Base-by-base conservation (phyloP, 2,797 vertebrate genomes). In the Acridotheres tristis region DNA sequence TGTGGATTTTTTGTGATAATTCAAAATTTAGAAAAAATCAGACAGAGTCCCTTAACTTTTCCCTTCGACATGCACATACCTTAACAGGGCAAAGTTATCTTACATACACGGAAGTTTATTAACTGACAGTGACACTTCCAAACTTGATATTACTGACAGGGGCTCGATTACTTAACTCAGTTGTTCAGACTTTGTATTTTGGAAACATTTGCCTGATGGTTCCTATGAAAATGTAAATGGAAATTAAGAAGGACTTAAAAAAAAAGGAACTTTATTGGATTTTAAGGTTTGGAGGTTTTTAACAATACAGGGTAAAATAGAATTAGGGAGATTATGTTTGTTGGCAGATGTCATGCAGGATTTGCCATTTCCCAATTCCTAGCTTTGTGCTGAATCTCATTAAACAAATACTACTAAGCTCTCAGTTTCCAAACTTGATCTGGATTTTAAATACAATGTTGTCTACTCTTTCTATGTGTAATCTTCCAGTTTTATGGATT, bases 141-240 rank as follows among this genome's bases (percentile, higher is more conserved):
- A 95, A 84, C 29, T 32, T 76, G 47, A 87, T 95, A 29, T 66
- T 94, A 61, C 73, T 92, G 83, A 88, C 66, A 91, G 26, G 23
- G 45, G 5, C 27, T 96, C 93, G 93, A 89, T 94, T 94, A 89
- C 62, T 96, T 96, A 94, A 96, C 94, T 96, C 80, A 85, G 1
- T 97, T 93, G 38, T 96, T 88, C 78, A 93, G 45, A 93, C 26
- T 42, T 75, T 10, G 27, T 48, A 53, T 87, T 77, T 92, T 75
- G 19, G 48, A 87, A 89, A 47, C 16, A 36, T 50, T 54, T 81
- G 8, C 48, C 15, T 48, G 26, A 54, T 47, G 15, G 3, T 59
- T 87, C 32, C 4, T 68, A 4, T 76, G 55, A 76, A 94, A 89
- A 69, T 66, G 6, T 58, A 82, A 25, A 6, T 58, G 11, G 36